Conservation (phyloP, 2,888 invertebrate species). For the Sarcophaga caerulescens region DNA sequence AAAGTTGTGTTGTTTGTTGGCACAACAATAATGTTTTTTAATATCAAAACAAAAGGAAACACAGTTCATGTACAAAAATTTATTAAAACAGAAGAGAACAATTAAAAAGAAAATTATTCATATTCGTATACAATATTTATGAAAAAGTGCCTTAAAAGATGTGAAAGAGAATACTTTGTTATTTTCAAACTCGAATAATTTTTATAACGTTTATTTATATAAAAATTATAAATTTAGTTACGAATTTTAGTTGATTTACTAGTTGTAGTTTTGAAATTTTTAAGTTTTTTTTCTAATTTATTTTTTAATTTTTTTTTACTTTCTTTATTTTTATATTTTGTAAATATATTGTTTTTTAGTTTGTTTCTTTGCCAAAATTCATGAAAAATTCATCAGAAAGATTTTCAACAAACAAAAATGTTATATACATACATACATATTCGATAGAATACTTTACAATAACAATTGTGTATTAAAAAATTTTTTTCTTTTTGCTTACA, state of each 20-base stretch:
- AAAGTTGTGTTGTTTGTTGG: slow-evolving; percentile 17
- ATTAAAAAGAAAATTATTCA: too few species aligned
- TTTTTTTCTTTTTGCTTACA: slow-evolving; percentile 1
- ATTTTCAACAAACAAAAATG: slow-evolving; percentile 21
- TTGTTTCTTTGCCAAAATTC: slow-evolving; percentile 34
- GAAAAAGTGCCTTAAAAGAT: slow-evolving; percentile 70
- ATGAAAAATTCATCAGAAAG: slow-evolving; percentile 18
- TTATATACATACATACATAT: background rate
- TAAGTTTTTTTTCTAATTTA: slow-evolving; percentile 41
- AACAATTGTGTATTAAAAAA: slow-evolving; percentile 22
- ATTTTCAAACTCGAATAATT: slow-evolving; percentile 43
- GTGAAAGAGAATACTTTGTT: slow-evolving; percentile 32
- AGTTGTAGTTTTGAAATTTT: slow-evolving; percentile 47
- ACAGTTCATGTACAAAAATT: background rate
- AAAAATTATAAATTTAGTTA: slow-evolving; percentile 30
- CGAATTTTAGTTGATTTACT: slow-evolving; percentile 29
- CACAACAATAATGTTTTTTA: too few species aligned
- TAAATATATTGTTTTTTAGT: slow-evolving; percentile 58
- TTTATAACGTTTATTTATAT: slow-evolving; percentile 13
- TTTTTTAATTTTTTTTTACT: slow-evolving; percentile 32
- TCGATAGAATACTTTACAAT: slow-evolving; percentile 4
- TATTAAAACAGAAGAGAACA: background rate
- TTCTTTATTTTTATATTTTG: slow-evolving; percentile 40
- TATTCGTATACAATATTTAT: slow-evolving; percentile 29
- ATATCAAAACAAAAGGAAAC: too few species aligned